Evolutionary conservation across 1,140 invertebrate species (phyloP).

Genomic region (Zaprionus tsacasi): DNA sequence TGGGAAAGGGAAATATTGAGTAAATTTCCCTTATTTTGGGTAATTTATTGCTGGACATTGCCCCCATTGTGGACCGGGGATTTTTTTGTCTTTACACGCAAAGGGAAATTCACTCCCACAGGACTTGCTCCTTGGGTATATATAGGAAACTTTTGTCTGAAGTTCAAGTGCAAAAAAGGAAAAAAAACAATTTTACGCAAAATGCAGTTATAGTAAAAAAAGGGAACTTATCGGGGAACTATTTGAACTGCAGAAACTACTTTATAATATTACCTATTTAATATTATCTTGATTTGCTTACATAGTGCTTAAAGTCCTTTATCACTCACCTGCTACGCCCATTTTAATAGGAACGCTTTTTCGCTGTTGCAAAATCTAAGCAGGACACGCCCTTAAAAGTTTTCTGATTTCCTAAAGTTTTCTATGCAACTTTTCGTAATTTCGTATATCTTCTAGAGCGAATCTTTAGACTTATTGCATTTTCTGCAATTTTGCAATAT

Average conservation of each 20-base stretch:
- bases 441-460: neutral
- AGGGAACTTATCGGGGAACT: neutral
- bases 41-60: constrained; percentile 56
- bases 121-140: constrained; percentile 56
- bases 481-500: constrained; percentile 10
- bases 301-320: constrained; percentile 9
- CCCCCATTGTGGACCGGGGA: constrained; percentile 36
- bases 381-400: constrained; percentile 45
- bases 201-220: neutral
- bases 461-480: neutral
- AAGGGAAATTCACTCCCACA: constrained; percentile 61
- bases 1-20: constrained; percentile 5
- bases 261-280: neutral
- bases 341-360: constrained; percentile 34
- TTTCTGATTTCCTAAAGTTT: neutral
- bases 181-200: neutral
- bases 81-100: neutral
- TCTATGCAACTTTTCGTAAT: neutral
- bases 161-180: constrained; percentile 74
- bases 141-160: constrained; percentile 59
- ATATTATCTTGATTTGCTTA: no score
- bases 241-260: neutral
- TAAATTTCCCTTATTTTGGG: constrained; percentile 73
- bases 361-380: neutral
- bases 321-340: constrained; percentile 66